These are phyloP conservation scores for Congeria kusceri DNA, from an alignment of 2,888 invertebrate genomes.

Conservation along the genomic window DNA sequence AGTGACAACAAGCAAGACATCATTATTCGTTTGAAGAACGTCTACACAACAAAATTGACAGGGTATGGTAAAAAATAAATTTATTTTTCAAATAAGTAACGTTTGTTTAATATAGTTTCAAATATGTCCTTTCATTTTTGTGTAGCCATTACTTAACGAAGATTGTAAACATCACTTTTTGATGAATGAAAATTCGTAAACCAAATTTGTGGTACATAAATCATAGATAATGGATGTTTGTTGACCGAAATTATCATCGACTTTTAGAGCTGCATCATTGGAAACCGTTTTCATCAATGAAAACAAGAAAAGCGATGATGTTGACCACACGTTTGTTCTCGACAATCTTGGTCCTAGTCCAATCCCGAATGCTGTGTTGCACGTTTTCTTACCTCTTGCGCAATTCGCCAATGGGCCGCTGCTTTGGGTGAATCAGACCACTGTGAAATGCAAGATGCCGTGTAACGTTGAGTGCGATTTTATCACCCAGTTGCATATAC, in stretches of 20 bases:
- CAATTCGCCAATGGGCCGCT: slow-evolving; percentile 1
- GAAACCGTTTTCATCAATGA: slow-evolving; percentile 54
- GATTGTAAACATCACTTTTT: too few relatives aligned
- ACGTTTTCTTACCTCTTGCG: slow-evolving; percentile 22
- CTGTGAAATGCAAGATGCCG: slow-evolving; percentile 15
- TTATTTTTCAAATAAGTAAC: too few relatives aligned
- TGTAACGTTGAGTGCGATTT: slow-evolving; percentile 22
- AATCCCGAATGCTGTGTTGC: slow-evolving; percentile 61
- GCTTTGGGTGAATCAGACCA: slow-evolving; percentile 36
- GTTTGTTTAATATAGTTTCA: too few relatives aligned
- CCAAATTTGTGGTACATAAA: too few relatives aligned
- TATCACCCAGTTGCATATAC: neutral
- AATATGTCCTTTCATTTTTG: too few relatives aligned
- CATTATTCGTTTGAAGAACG: slow-evolving; percentile 52
- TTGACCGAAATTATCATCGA: neutral
- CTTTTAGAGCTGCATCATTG: slow-evolving; percentile 61
- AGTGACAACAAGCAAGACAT: slow-evolving; percentile 51
- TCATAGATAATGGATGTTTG: too few relatives aligned
- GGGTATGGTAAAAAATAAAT: slow-evolving; percentile 65
- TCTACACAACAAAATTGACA: slow-evolving; percentile 51
- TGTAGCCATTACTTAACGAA: too few relatives aligned
- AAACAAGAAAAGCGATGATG: slow-evolving; percentile 8
- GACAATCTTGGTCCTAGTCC: slow-evolving; percentile 73
- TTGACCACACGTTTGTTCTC: slow-evolving; percentile 67
- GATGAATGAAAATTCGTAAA: too few relatives aligned